phyloP scores from a whole-genome alignment of 2,113 vertebrate genomes.

The Gasterosteus aculeatus region DNA sequence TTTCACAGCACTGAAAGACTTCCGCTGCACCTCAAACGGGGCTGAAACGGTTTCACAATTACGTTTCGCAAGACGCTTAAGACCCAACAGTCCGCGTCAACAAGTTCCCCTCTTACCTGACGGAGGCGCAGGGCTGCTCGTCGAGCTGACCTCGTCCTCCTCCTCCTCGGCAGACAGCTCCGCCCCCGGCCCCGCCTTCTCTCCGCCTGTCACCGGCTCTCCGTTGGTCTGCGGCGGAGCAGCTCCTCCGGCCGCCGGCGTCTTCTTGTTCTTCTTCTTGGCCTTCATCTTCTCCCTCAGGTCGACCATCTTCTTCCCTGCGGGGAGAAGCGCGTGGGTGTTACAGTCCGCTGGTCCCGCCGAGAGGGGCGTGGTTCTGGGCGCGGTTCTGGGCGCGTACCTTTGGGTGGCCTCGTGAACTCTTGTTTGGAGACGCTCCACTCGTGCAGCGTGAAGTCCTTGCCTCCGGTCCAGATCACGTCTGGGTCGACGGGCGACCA shows the following conservation, averaged over 20 bases:
- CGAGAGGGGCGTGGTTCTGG: background rate
- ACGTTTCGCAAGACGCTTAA: background rate
- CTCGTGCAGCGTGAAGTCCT: conserved; percentile 93
- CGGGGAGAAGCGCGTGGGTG: background rate
- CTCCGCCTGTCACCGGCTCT: conserved; percentile 42
- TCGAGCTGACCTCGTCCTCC: conserved; percentile 71
- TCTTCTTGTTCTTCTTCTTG: conserved; percentile 87
- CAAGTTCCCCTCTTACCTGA: conserved; percentile 33
- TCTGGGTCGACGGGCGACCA: conserved; percentile 94
- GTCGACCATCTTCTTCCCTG: conserved; percentile 87
- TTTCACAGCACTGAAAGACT: conserved; percentile 63
- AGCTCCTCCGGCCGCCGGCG: conserved; percentile 35
- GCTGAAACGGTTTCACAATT: conserved; percentile 42
- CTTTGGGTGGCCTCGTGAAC: conserved; percentile 89
- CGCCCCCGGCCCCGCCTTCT: conserved; percentile 62
- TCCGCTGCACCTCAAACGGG: conserved; percentile 48
- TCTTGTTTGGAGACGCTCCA: conserved; percentile 90
- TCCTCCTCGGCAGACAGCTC: conserved; percentile 74
- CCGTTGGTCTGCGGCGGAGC: conserved; percentile 71
- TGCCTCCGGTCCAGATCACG: conserved; percentile 91
- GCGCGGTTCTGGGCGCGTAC: conserved; percentile 62
- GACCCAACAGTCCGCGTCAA: background rate
- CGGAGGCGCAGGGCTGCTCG: background rate
- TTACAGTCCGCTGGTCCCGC: background rate
- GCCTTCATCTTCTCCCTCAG: conserved; percentile 66